Evolutionary conservation across 2,113 vertebrate species (phyloP), one percentile per base, ranked within the genome.

Genomic region (Grallaria varia): DNA sequence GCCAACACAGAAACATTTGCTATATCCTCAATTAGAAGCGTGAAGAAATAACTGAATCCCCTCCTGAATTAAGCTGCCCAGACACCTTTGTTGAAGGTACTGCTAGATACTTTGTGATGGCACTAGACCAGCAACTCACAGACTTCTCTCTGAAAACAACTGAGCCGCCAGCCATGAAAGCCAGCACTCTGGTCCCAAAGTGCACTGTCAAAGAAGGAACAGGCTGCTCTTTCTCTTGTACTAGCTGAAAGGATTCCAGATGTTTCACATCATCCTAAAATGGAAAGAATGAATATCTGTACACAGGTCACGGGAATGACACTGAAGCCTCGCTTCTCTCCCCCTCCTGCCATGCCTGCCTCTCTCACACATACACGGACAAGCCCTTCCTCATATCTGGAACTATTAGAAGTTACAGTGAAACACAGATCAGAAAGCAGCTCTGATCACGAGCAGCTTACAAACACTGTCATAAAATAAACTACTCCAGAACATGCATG

Each of bases 191-290:
- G 47, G 79, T 80, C 82, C 75, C 87, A 83, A 85, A 94, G 85
- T 31, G 33, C 50, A 42, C 72, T 80, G 76, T 77, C 83, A 78
- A 74, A 82, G 69, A 52, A 89, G n/a, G 72, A 91, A 96, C 75
- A 82, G 37, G 59, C 87, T 89, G 64, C 67, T 53, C 72, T 82
- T 74, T 78, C 64, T 59, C 73, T 69, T 5, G 4, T 55, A 77
- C 49, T 63, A 93, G 87, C 63, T 21, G 35, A 86, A 55, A 87
- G 53, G 44, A 74, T 90, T 88, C 86, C 95, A 92, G 89, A 94
- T 81, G 93, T 96, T 95, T 96, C 91, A 74, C 72, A 95, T 92
- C 84, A 95, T 84, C 80, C 91, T 95, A 92, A 95, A 96, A 96
- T 76, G 68, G 91, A 93, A 95, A 95, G 90, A 87, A 72, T 27